Percentiles rank a stretch among this genome's conserved stretches.
phyloP scores from a whole-genome alignment of 1,140 invertebrate genomes.

The Dolichoris vasculosae region DNA sequence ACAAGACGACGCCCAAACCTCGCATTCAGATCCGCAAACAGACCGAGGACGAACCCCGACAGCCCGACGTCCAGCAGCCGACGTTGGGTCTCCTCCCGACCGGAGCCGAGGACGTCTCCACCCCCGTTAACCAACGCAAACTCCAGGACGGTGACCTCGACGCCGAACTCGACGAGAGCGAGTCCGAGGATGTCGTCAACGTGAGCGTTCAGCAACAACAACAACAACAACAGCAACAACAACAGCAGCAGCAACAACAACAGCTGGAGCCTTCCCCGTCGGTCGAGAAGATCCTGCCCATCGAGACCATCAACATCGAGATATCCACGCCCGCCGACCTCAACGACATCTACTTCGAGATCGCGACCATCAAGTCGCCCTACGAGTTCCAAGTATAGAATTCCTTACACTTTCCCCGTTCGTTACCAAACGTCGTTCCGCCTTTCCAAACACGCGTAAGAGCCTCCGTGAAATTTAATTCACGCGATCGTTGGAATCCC shows the following conservation, averaged over 20 bases:
- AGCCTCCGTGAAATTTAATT: too few species aligned
- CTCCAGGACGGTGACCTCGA: constrained; percentile 69
- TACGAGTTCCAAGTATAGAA: constrained; percentile 86
- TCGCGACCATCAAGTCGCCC: constrained; percentile 91
- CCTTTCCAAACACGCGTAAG: too few species aligned
- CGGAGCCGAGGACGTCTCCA: constrained; percentile 47
- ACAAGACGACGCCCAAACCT: constrained; percentile 90
- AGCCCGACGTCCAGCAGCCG: constrained; percentile 38
- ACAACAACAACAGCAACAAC: constrained; percentile 61
- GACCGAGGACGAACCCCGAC: constrained; percentile 75
- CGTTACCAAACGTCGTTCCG: neutral
- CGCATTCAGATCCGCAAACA: constrained; percentile 86
- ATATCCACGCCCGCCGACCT: constrained; percentile 90
- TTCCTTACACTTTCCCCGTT: neutral
- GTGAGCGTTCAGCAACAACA: constrained; percentile 66
- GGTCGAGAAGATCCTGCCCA: constrained; percentile 74
- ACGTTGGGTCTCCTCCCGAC: neutral
- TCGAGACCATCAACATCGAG: constrained; percentile 88
- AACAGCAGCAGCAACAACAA: constrained; percentile 62
- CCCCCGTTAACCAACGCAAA: constrained; percentile 60
- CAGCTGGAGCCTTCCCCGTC: constrained; percentile 57
- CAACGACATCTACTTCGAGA: constrained; percentile 88
- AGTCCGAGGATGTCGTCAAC: constrained; percentile 70
- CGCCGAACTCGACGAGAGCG: constrained; percentile 80
- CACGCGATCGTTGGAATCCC: neutral